These are phyloP conservation scores for Dendrolimus houi DNA, from an alignment of 2,888 invertebrate species.

Conservation along the genomic window DNA sequence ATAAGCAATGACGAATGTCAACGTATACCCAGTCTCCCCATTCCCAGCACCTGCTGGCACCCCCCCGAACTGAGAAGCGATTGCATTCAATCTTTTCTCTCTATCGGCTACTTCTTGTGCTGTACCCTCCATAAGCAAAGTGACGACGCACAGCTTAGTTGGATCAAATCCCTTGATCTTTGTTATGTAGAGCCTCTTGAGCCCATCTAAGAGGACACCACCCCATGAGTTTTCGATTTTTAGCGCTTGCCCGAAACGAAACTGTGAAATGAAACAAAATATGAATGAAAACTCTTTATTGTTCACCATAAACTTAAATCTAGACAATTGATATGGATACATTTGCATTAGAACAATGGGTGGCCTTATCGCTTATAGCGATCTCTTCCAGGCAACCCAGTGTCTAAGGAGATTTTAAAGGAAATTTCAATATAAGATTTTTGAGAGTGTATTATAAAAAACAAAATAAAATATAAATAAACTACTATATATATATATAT, in stretches of 20 bases:
- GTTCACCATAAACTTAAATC: no score
- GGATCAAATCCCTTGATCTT: constrained; percentile 91
- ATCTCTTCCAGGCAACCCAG: no score
- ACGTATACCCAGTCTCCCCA: constrained; percentile 95
- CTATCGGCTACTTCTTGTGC: constrained; percentile 79
- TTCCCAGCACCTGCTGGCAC: constrained; percentile 94
- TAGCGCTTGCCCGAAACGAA: constrained; percentile 91
- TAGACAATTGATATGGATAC: no score
- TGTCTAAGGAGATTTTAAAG: no score
- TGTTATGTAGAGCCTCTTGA: constrained; percentile 93
- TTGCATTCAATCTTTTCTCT: constrained; percentile 81
- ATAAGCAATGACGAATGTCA: constrained; percentile 99
- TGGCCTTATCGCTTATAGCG: no score
- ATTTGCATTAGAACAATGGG: no score
- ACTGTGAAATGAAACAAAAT: constrained; percentile 65
- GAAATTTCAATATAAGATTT: no score
- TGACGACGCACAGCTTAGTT: constrained; percentile 90
- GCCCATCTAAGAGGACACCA: constrained; percentile 82
- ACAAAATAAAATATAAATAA: no score
- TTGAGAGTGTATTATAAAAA: no score
- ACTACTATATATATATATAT: no score
- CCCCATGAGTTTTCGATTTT: constrained; percentile 79
- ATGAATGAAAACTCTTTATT: no score
- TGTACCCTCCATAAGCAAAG: constrained; percentile 93
- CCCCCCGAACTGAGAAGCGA: constrained; percentile 87